Evolutionary conservation across 2,797 vertebrate species (phyloP), one percentile per base, ranked within the genome.

Genomic region (Sebastes taczanowskii): DNA sequence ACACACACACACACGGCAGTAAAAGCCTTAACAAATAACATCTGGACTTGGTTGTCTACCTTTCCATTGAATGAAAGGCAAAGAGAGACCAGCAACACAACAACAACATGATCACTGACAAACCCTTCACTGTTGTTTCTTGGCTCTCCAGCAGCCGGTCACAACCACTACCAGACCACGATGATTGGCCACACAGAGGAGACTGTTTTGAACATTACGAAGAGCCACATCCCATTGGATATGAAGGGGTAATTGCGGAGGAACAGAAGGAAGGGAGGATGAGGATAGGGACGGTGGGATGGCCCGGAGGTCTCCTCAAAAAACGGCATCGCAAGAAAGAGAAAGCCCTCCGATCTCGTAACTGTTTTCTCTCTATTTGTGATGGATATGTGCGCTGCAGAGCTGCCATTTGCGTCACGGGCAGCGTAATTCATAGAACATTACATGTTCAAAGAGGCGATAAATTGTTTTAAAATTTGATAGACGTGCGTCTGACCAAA

Each of bases 1-100:
- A 58, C 56, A 42, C 20, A 73, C 58, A 77, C 32, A 42, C 22
- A 34, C 34, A 42, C 78, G 84, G 78, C 86, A 87, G 85, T 78
- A 80, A 87, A 89, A 64, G 75, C 65, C 82, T 89, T 84, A 88
- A 95, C 86, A 90, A 94, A 92, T 82, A 93, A 91, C 95, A 96
- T 95, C 94, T 96, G 95, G 93, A 83, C 78, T 77, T 90, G 55
- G 84, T 91, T 90, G 84, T 93, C 86, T 86, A 86, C 83, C 78
- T 89, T 87, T 93, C 82, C 84, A 84, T 82, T 93, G 90, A 90
- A 90, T 86, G 77, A 89, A 91, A 90, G 65, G 71, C 71, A 75
- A 79, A 81, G 83, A 88, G 84, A 88, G 84, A 91, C 78, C 89
- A 83, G 71, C 75, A 91, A 83, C 85, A 90, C 85, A 92, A 93